These are phyloP conservation scores for Morbakka virulenta DNA, from an alignment of 30 jellyfish, hydroid and myxozoan genomes.

Conservation along the genomic window DNA sequence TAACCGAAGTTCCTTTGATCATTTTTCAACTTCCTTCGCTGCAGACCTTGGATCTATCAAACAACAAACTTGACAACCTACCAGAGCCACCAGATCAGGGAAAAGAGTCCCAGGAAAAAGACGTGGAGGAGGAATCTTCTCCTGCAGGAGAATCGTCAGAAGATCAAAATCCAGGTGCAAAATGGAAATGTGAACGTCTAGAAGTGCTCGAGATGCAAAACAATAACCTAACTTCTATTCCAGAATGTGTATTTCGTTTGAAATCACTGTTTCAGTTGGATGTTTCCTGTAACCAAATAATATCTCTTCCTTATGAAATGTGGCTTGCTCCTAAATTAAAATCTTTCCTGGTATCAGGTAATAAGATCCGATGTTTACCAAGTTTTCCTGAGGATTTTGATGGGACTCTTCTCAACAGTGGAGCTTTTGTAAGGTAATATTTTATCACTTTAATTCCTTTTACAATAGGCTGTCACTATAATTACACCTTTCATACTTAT, in stretches of 20 bases:
- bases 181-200: constrained; percentile 80
- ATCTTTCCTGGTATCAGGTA: constrained; percentile 42
- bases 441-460: no score
- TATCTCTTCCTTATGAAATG: constrained; percentile 59
- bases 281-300: constrained; percentile 35
- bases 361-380: constrained; percentile 57
- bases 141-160: neutral
- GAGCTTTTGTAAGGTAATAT: neutral
- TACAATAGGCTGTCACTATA: no score
- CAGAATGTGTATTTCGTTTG: constrained; percentile 65
- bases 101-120: neutral
- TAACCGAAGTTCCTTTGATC: constrained; percentile 52
- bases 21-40: constrained; percentile 75
- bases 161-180: neutral
- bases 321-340: constrained; percentile 81
- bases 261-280: constrained; percentile 36
- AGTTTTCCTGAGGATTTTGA: neutral
- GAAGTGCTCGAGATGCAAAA: constrained; percentile 76
- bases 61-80: constrained; percentile 27
- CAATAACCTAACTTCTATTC: constrained; percentile 43
- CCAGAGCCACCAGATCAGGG: constrained; percentile 8
- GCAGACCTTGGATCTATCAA: constrained; percentile 63
- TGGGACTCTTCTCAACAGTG: neutral
- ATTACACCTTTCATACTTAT: no score
- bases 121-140: neutral